Conservation (phyloP, 2,888 invertebrate genomes). For the Erebia ligea region DNA sequence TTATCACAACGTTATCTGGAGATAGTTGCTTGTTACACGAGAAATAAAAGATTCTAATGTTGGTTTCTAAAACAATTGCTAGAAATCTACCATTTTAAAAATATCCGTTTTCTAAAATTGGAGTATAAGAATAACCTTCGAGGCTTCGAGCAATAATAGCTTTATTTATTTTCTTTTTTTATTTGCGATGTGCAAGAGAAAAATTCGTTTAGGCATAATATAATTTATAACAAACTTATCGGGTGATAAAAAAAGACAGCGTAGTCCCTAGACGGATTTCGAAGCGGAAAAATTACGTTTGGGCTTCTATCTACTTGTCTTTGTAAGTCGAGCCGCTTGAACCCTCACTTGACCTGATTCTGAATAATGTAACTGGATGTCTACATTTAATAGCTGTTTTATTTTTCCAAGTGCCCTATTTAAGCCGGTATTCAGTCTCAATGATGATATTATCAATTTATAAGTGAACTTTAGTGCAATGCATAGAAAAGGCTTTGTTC, state of each 20-base stretch:
- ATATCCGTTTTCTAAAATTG: too few relatives aligned
- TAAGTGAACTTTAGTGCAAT: too few relatives aligned
- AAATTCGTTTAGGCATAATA: not conserved
- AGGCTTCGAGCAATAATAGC: too few relatives aligned
- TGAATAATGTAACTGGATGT: constrained; percentile 16
- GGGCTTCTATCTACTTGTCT: constrained; percentile 14
- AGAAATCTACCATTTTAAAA: too few relatives aligned
- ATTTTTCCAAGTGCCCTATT: constrained; percentile 1
- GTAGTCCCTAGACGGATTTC: constrained; percentile 16
- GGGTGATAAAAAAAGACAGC: constrained; percentile 15
- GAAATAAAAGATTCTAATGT: too few relatives aligned
- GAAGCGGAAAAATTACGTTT: constrained; percentile 20
- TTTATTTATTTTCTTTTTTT: not conserved
- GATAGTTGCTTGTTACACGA: too few relatives aligned
- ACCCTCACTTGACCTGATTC: constrained; percentile 17
- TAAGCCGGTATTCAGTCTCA: not conserved
- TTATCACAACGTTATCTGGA: too few relatives aligned
- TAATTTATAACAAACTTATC: constrained; percentile 8
- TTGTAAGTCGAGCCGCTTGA: constrained; percentile 14
- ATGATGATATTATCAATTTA: not conserved
- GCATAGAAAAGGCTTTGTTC: not conserved
- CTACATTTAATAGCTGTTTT: constrained; percentile 6
- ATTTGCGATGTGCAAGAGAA: not conserved
- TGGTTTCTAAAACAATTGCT: too few relatives aligned
- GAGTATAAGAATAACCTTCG: too few relatives aligned